phyloP scores from a whole-genome alignment of 2,797 vertebrate genomes.

The Ctenosaura bakeri region DNA sequence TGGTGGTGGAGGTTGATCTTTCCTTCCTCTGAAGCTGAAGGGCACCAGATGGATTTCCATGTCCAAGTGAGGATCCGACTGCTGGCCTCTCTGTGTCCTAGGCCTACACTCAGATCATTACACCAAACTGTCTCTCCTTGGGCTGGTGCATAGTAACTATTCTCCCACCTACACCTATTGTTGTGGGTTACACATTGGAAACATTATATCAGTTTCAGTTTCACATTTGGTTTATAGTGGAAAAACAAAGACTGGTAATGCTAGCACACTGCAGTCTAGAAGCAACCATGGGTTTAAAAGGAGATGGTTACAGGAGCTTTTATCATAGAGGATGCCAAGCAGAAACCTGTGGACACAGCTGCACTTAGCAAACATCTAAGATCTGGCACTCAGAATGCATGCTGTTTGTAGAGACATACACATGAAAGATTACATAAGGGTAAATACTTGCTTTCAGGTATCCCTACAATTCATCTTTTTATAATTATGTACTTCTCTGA shows the following conservation, averaged over 20 bases:
- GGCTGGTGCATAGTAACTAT: no score
- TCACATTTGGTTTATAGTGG: not conserved
- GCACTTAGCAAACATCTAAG: not conserved
- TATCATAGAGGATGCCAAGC: not conserved
- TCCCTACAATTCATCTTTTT: not conserved
- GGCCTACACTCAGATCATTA: no score
- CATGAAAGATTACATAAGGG: not conserved
- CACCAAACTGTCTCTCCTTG: no score
- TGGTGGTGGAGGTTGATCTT: no score
- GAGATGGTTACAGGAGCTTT: not conserved
- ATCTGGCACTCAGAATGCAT: not conserved
- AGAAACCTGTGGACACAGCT: not conserved
- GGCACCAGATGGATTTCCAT: no score
- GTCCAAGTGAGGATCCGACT: no score
- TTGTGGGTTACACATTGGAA: not conserved
- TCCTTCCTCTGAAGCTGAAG: no score
- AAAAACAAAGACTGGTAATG: not conserved
- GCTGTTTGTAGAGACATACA: not conserved
- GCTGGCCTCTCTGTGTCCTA: no score
- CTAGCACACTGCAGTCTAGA: not conserved
- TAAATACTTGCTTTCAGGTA: conserved; percentile 32
- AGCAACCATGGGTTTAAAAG: not conserved
- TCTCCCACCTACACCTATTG: no score
- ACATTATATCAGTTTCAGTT: not conserved
- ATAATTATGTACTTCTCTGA: not conserved